Conservation (phyloP, 2,797 vertebrate species). For the Notamacropus eugenii region DNA sequence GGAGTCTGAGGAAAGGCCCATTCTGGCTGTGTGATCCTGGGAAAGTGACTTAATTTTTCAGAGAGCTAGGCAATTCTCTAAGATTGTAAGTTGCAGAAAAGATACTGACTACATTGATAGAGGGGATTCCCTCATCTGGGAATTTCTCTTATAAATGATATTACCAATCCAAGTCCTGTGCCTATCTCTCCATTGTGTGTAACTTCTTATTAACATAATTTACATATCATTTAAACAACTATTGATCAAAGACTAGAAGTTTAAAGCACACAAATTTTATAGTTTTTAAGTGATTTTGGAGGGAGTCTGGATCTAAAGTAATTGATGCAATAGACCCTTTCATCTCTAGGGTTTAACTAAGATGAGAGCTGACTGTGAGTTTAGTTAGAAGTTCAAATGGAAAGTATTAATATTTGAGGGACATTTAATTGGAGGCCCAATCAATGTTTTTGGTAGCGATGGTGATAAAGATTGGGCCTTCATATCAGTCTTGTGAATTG, state of each 20-base stretch:
- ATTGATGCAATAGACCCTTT: constrained; percentile 74
- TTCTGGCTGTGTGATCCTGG: not conserved
- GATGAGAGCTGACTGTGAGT: constrained; percentile 49
- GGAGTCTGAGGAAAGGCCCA: not conserved
- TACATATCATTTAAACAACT: constrained; percentile 78
- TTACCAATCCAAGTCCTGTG: not conserved
- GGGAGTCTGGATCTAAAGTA: constrained; percentile 71
- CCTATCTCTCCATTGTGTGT: not conserved
- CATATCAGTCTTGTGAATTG: constrained; percentile 60
- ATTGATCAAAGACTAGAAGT: constrained; percentile 75
- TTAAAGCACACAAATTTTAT: constrained; percentile 77
- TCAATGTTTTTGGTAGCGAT: constrained; percentile 73
- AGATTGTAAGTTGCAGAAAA: not conserved
- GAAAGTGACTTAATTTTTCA: not conserved
- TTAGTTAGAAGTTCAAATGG: constrained; percentile 18
- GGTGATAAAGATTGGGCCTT: constrained; percentile 42
- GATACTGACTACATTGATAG: not conserved
- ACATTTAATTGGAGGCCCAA: constrained; percentile 45
- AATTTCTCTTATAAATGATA: not conserved
- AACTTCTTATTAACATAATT: constrained; percentile 69
- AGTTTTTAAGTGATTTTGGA: constrained; percentile 69
- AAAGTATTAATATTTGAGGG: constrained; percentile 50
- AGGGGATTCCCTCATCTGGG: not conserved
- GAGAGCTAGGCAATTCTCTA: not conserved
- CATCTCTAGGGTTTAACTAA: constrained; percentile 61